Percentiles rank a stretch among this genome's conserved stretches.
Evolutionary conservation across 2,797 vertebrate genomes (phyloP).

Genomic region (Parotocinclus haroldoi): DNA sequence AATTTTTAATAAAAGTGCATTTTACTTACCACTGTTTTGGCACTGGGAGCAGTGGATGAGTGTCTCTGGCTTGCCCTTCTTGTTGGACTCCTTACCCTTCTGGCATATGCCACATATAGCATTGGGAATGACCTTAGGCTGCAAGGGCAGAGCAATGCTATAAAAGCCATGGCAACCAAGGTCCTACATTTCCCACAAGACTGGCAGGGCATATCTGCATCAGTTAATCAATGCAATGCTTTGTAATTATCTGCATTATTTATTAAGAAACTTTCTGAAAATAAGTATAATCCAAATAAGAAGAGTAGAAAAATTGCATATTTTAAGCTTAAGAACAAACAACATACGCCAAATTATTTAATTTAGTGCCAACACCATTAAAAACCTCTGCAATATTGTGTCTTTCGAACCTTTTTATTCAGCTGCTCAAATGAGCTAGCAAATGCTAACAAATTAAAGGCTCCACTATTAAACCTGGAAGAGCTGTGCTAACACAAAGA

Average conservation of each 20-base stretch:
- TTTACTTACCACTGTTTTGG: conserved; percentile 97
- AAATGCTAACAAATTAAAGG: conserved; percentile 50
- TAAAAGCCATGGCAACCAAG: conserved; percentile 83
- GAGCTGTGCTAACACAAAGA: no score
- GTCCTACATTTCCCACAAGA: conserved; percentile 48
- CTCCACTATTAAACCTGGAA: no score
- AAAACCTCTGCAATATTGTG: conserved; percentile 46
- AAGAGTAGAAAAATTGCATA: no score
- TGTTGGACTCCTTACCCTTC: conserved; percentile 99
- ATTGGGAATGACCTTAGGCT: conserved; percentile 99
- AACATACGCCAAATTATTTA: conserved; percentile 14
- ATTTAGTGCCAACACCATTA: conserved; percentile 39
- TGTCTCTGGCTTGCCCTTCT: conserved; percentile 90
- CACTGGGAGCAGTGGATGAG: conserved; percentile 99
- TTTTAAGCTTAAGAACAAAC: no score
- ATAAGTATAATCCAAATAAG: no score
- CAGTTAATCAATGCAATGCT: no score
- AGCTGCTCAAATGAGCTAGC: conserved; percentile 44
- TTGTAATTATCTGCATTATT: no score
- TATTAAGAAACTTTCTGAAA: no score
- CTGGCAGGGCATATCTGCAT: no score
- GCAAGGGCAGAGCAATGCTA: conserved; percentile 99
- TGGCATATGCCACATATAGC: conserved; percentile 99
- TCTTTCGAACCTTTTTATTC: conserved; percentile 61
- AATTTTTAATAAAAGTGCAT: conserved; percentile 54